A percentile compares a stretch with the other conserved stretches of the same genome.
Conservation (phyloP, 2,113 vertebrate genomes). For the Ondatra zibethicus region DNA sequence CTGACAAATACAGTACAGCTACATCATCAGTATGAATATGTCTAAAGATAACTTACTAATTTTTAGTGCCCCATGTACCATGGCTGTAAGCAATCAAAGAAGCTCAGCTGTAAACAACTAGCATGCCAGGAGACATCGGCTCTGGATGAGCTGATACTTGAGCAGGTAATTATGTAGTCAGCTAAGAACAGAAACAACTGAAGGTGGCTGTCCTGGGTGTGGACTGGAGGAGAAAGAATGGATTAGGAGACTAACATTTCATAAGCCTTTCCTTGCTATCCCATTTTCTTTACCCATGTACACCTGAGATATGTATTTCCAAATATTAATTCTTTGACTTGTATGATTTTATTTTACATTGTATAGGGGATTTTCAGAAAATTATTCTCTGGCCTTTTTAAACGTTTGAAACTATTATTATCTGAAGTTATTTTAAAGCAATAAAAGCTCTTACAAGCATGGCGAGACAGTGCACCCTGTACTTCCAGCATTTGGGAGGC, state of each 20-base stretch:
- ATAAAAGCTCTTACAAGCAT: background rate
- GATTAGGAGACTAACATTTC: background rate
- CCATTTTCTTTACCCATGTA: background rate
- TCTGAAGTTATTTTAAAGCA: constrained; percentile 26
- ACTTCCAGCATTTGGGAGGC: background rate
- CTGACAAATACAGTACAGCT: background rate
- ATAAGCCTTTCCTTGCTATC: background rate
- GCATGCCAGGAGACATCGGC: background rate
- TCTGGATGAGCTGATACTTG: background rate
- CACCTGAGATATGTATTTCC: background rate
- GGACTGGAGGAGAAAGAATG: background rate
- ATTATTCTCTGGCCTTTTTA: background rate
- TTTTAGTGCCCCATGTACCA: background rate
- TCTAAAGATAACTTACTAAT: background rate
- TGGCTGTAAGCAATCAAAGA: background rate
- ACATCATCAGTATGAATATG: background rate
- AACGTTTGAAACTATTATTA: background rate
- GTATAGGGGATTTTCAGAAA: background rate
- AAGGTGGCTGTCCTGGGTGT: background rate
- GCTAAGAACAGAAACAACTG: background rate
- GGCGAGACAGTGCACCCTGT: too few species aligned
- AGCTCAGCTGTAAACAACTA: background rate
- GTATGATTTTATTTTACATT: background rate
- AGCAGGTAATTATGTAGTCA: background rate
- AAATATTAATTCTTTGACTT: background rate